phyloP scores from a whole-genome alignment of 2,888 invertebrate genomes.

The Hanleya hanleyi region DNA sequence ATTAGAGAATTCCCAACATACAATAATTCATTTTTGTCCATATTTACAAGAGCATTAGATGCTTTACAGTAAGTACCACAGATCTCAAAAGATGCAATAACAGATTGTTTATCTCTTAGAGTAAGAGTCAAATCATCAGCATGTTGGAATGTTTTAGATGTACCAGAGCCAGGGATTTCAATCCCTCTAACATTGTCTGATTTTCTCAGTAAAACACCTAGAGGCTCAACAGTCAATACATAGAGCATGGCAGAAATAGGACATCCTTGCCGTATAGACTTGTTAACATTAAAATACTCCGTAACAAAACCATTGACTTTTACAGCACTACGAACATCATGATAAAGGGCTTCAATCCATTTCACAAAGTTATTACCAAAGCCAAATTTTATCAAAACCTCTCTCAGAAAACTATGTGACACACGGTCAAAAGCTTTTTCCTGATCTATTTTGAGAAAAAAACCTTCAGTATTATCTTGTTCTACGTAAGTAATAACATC shows the following conservation, averaged over 20 bases:
- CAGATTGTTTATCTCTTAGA: too few species aligned
- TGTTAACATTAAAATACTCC: neutral
- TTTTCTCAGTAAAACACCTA: neutral
- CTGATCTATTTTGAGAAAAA: neutral
- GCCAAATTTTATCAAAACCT: neutral
- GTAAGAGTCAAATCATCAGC: too few species aligned
- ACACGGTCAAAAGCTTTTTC: slow-evolving; percentile 5
- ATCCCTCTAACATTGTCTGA: too few species aligned
- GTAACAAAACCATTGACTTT: neutral
- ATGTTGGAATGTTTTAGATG: too few species aligned
- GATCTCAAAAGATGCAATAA: too few species aligned
- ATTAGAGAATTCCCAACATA: too few species aligned
- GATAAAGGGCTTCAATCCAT: neutral
- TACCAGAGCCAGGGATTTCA: too few species aligned
- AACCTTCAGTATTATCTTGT: neutral
- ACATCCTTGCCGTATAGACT: slow-evolving; percentile 2
- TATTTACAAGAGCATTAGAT: too few species aligned
- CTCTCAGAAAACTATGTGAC: neutral
- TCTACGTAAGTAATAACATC: neutral
- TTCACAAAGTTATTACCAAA: slow-evolving; percentile 8
- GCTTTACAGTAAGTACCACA: too few species aligned
- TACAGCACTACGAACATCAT: neutral
- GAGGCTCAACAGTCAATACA: neutral
- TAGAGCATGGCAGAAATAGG: neutral
- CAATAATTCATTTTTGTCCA: too few species aligned